Evolutionary conservation across 2,797 vertebrate species (phyloP).

Genomic region (Hoplostethus mediterraneus): DNA sequence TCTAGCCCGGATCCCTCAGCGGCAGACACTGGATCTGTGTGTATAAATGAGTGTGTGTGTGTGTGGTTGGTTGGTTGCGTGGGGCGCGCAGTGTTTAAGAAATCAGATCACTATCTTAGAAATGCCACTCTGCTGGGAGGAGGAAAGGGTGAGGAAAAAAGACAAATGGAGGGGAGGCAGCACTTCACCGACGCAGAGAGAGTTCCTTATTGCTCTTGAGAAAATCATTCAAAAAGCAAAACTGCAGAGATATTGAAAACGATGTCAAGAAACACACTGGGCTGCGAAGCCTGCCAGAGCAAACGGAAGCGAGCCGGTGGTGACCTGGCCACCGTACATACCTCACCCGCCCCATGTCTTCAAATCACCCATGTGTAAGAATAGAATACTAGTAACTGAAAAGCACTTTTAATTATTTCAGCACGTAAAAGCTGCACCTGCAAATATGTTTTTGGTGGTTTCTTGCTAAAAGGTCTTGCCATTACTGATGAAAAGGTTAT

Average conservation of each 20-base stretch:
- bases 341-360: background rate
- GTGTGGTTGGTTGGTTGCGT: background rate
- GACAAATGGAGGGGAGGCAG: background rate
- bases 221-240: background rate
- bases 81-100: constrained; percentile 24
- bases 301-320: background rate
- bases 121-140: constrained; percentile 8
- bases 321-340: background rate
- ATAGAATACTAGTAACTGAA: background rate
- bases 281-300: too few relatives aligned
- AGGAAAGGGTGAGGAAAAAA: background rate
- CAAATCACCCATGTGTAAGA: background rate
- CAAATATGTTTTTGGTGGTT: too few relatives aligned
- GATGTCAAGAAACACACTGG: background rate
- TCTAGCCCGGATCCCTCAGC: constrained; percentile 54
- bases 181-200: background rate
- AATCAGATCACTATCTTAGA: constrained; percentile 36
- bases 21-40: constrained; percentile 16
- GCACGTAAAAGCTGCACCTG: too few relatives aligned
- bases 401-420: too few relatives aligned
- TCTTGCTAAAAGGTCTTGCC: too few relatives aligned
- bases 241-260: background rate
- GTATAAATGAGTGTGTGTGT: constrained; percentile 6
- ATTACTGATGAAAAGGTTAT: constrained; percentile 8
- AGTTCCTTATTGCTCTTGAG: background rate